phyloP scores from a whole-genome alignment of 2,113 vertebrate species.

The Isurus oxyrinchus region DNA sequence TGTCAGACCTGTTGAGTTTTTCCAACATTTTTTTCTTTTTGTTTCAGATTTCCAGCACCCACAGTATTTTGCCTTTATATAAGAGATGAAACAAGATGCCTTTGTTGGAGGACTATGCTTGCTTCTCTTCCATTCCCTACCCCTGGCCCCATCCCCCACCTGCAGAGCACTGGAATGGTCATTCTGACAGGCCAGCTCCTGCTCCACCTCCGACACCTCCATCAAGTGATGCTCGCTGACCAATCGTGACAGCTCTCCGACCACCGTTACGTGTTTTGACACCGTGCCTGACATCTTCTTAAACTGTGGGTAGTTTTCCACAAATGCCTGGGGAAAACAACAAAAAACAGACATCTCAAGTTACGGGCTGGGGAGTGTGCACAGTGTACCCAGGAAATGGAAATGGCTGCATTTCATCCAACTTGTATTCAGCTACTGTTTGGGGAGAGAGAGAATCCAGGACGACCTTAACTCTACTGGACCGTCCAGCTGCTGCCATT shows the following conservation, averaged over 20 bases:
- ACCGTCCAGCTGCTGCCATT: too few species aligned
- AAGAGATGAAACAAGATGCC: too few species aligned
- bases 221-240: conserved; percentile 70
- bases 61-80: too few species aligned
- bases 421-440: too few species aligned
- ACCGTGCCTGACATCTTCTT: conserved; percentile 97
- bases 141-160: conserved; percentile 50
- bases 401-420: neutral
- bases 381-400: too few species aligned
- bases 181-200: conserved; percentile 90
- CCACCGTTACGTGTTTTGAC: conserved; percentile 92
- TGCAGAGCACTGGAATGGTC: conserved; percentile 88
- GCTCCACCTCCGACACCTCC: conserved; percentile 90
- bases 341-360: neutral
- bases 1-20: too few species aligned
- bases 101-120: too few species aligned
- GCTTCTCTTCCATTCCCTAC: too few species aligned
- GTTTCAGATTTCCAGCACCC: too few species aligned
- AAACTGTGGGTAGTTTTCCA: conserved; percentile 96
- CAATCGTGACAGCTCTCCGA: conserved; percentile 84
- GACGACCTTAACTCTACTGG: too few species aligned
- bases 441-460: too few species aligned
- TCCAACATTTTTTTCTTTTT: too few species aligned
- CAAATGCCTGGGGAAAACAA: conserved; percentile 70
- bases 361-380: neutral